Conservation (phyloP, 2,888 invertebrate species). For the Mimas tiliae region DNA sequence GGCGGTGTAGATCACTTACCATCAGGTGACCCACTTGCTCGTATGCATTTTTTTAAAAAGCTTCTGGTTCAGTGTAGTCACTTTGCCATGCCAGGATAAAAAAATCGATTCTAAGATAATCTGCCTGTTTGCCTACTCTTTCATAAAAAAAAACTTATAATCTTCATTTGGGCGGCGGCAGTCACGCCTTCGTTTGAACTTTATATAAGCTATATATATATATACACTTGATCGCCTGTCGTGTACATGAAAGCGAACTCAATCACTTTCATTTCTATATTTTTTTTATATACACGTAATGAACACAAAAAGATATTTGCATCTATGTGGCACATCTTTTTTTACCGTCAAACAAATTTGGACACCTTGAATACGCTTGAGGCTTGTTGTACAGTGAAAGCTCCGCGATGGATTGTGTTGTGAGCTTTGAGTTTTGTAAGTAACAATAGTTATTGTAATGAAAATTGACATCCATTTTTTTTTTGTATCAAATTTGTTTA, state of each 20-base stretch:
- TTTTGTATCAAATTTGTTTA: too few relatives aligned
- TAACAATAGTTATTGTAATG: too few relatives aligned
- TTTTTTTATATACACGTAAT: slow-evolving; percentile 61
- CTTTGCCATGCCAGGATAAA: too few relatives aligned
- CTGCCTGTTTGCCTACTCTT: too few relatives aligned
- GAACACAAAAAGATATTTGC: slow-evolving; percentile 76
- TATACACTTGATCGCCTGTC: slow-evolving; percentile 36
- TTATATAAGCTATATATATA: neutral
- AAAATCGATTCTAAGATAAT: too few relatives aligned
- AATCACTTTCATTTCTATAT: slow-evolving; percentile 76
- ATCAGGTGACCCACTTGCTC: too few relatives aligned
- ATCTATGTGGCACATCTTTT: slow-evolving; percentile 81
- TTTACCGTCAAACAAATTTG: slow-evolving; percentile 60
- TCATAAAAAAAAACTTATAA: too few relatives aligned
- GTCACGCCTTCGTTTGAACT: neutral
- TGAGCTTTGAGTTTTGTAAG: neutral
- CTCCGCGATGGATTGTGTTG: slow-evolving; percentile 28
- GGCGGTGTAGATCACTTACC: too few relatives aligned
- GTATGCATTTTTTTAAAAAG: too few relatives aligned
- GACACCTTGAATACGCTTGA: slow-evolving; percentile 55
- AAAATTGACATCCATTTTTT: too few relatives aligned
- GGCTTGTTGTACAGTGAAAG: slow-evolving; percentile 44
- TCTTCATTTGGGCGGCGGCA: too few relatives aligned
- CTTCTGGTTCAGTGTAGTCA: too few relatives aligned
- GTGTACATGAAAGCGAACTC: slow-evolving; percentile 67